Conservation (phyloP, 2,797 vertebrate species). For the Cryptoblepharus egeriae region DNA sequence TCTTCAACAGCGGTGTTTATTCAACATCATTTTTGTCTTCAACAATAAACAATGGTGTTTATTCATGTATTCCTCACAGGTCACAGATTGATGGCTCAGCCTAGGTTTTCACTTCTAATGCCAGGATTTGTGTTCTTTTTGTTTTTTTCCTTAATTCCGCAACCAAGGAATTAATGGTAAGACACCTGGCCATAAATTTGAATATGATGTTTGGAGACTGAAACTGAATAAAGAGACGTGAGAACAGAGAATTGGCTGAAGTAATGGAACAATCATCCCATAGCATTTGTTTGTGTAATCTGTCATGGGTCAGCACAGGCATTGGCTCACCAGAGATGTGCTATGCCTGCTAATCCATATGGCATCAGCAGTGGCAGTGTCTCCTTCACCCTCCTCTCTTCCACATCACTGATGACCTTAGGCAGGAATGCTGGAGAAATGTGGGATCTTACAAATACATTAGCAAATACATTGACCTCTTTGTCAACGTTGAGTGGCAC, state of each 20-base stretch:
- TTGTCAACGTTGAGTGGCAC: too few species aligned
- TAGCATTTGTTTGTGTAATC: not conserved
- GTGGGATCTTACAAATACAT: not conserved
- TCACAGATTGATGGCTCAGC: constrained; percentile 1
- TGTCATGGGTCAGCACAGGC: constrained; percentile 28
- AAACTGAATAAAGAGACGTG: constrained; percentile 1
- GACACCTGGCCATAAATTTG: not conserved
- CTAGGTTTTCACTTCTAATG: not conserved
- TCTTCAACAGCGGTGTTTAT: constrained; percentile 25
- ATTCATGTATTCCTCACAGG: not conserved
- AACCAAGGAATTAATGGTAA: not conserved
- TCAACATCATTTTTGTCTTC: too few species aligned
- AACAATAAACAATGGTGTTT: constrained; percentile 19
- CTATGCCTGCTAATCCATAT: constrained; percentile 7
- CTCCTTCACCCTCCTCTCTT: constrained; percentile 30
- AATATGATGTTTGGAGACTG: constrained; percentile 1
- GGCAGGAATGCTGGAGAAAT: constrained; percentile 47
- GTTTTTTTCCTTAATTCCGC: constrained; percentile 21
- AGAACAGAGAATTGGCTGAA: not conserved
- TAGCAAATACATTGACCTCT: too few species aligned
- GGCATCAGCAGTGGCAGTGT: constrained; percentile 29
- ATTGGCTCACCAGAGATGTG: constrained; percentile 1
- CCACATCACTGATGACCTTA: not conserved
- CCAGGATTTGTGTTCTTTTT: too few species aligned
- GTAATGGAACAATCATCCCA: not conserved